Base-by-base conservation (phyloP, 2,797 vertebrate genomes). In the Acipenser ruthenus region DNA sequence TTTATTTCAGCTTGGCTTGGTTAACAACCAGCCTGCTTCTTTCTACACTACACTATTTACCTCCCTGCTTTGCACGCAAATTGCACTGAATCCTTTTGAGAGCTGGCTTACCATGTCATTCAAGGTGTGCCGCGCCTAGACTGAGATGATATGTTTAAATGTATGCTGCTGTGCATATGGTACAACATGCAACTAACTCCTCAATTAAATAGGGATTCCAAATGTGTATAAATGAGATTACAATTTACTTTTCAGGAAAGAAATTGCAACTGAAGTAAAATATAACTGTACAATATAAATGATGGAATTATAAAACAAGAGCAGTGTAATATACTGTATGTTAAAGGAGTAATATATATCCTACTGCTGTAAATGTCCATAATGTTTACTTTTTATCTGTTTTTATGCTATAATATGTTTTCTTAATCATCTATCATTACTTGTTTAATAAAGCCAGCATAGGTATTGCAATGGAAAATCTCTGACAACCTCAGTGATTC, bases 1-100 rank as follows among this genome's bases (percentile, higher is more conserved):
- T 58, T 58, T 58, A 11, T 58, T 58, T 58, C 55, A 58, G n/a
- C 55, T n/a, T n/a, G 55, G 55, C 55, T n/a, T 11, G 51, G 12
- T n/a, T 58, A 58, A 58, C 55, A 58, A 58, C 15, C 55, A n/a
- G 3, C 3, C 9, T 13, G 7, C 12, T 58, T 11, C 55, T 58
- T 13, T 58, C 55, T 15, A 7, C 55, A n/a, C 55, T n/a, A 11
- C 15, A 6, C 55, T 13, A 13, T 1, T 58, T 58, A 58, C 55
- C 55, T 6, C 10, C 55, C 55, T 8, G n/a, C 55, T 58, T n/a
- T 58, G 55, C 55, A 58, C 2, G 55, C 55, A 58, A 58, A 11
- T 13, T 11, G 55, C 55, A 58, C 55, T 58, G 12, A n/a, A 7
- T 13, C 15, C 3, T 13, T 7, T 11, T 7, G 55, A 58, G 12